Evolutionary conservation across 2,797 vertebrate species (phyloP), one percentile per base, ranked within the genome.

Genomic region (Notoglanidium macrostoma): DNA sequence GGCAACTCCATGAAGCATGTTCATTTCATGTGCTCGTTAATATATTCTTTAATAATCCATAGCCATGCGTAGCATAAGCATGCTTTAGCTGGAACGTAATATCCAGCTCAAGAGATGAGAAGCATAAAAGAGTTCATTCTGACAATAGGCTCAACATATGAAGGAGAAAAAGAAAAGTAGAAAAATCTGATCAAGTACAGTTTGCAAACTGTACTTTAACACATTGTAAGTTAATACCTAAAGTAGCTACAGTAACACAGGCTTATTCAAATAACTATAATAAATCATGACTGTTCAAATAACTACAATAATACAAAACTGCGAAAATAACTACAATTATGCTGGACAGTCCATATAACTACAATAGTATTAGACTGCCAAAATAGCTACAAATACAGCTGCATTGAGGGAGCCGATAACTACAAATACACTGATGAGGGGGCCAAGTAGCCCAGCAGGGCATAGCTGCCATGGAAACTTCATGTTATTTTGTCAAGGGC

Each of bases 11-110:
- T 35, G 12, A 17, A 19, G 26, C 35, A 32, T 57, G 21, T 67
- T 54, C 8, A 78, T 9, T 67, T 67, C n/a, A 44, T 54, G 26
- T 68, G 32, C 57, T 67, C 17, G 40, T 44, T 51, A 68, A 61
- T 59, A 10, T 3, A 26, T 8, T n/a, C 35, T 76, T 85, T 77
- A 51, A 49, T 65, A 67, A 65, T 85, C n/a, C 57, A 85, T 26
- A 26, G 1, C 72, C 51, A 35, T 46, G 44, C 15, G 46, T 70
- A 44, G 73, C 5, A 51, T 26, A 15, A 10, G 35, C 10, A 46
- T 86, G 17, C 23, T 21, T 80, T 70, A 80, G 12, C 63, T 46
- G 51, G 5, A 72, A 57, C 44, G 14, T 17, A 17, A 86, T 40
- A 80, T 68, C 12, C 9, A 44, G 49, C 12, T 70, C 35, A 85